Evolutionary conservation across 2,888 invertebrate species (phyloP).

Genomic region (Drosophila kuntzei): DNA sequence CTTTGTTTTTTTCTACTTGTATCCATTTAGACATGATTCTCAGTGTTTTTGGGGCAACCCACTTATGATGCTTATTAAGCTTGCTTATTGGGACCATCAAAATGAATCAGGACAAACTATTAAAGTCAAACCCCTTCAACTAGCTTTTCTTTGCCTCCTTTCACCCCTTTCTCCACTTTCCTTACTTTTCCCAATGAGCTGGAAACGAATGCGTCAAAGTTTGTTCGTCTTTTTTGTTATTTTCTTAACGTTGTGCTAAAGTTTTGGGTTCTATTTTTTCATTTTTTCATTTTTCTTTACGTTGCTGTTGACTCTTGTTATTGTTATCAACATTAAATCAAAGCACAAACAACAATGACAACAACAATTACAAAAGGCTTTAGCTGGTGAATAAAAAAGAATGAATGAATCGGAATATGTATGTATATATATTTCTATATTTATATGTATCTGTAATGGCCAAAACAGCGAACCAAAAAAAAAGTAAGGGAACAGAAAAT

Average conservation of each 20-base stretch:
- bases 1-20: not conserved
- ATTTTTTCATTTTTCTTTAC: conserved; percentile 16
- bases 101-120: conserved; percentile 82
- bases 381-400: conserved; percentile 40
- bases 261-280: conserved; percentile 63
- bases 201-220: conserved; percentile 57
- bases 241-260: conserved; percentile 50
- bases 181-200: conserved; percentile 25
- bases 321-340: conserved; percentile 82
- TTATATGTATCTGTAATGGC: conserved; percentile 50
- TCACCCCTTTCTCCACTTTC: conserved; percentile 9
- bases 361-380: conserved; percentile 77
- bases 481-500: conserved; percentile 60
- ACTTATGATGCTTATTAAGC: conserved; percentile 79
- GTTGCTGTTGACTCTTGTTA: conserved; percentile 58
- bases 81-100: conserved; percentile 82
- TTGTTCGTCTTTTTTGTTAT: conserved; percentile 42
- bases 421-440: conserved; percentile 6
- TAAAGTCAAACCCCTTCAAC: conserved; percentile 70
- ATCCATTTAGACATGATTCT: not conserved
- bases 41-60: conserved; percentile 34
- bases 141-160: not conserved
- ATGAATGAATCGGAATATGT: conserved; percentile 54
- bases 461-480: conserved; percentile 14
- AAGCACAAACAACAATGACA: conserved; percentile 75